Evolutionary conservation across 2,888 invertebrate species (phyloP).

Genomic region (Masnerella sp.): DNA sequence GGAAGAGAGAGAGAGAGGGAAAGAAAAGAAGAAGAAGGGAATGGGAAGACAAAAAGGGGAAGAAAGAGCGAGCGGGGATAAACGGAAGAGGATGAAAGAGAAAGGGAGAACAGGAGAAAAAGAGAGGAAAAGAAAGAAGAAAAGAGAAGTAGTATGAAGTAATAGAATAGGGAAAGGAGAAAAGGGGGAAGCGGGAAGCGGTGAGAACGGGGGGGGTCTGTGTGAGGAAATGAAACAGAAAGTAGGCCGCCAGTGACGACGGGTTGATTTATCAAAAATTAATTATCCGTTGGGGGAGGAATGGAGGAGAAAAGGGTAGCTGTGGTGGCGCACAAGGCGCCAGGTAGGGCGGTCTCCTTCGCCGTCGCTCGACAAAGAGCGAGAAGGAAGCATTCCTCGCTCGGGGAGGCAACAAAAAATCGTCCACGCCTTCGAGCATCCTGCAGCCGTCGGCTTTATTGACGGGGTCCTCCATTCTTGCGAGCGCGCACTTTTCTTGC

Average conservation of each 20-base stretch:
- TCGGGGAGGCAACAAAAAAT: conserved; percentile 66
- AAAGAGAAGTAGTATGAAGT: too few relatives aligned
- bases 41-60: too few relatives aligned
- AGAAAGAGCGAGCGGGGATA: too few relatives aligned
- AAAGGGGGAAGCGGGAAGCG: conserved; percentile 9
- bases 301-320: conserved; percentile 74
- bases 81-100: too few relatives aligned
- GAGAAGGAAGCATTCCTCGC: conserved; percentile 12
- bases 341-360: too few relatives aligned
- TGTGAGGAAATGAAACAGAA: conserved; percentile 73
- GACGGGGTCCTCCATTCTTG: conserved; percentile 52
- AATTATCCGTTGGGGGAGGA: conserved; percentile 75
- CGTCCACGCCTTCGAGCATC: conserved; percentile 74
- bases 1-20: too few relatives aligned
- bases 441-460: conserved; percentile 64
- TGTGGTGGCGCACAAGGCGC: conserved; percentile 73
- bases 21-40: too few relatives aligned
- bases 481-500: conserved; percentile 53
- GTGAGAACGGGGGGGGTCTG: too few relatives aligned
- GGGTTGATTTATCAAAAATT: conserved; percentile 76
- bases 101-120: too few relatives aligned
- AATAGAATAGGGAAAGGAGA: too few relatives aligned
- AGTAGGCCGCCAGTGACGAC: conserved; percentile 73
- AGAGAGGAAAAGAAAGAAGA: too few relatives aligned
- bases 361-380: too few relatives aligned